A percentile compares a stretch with the other conserved stretches of the same genome.
Conservation (phyloP, 1,140 invertebrate genomes). For the Ostrea denselamellosa region DNA sequence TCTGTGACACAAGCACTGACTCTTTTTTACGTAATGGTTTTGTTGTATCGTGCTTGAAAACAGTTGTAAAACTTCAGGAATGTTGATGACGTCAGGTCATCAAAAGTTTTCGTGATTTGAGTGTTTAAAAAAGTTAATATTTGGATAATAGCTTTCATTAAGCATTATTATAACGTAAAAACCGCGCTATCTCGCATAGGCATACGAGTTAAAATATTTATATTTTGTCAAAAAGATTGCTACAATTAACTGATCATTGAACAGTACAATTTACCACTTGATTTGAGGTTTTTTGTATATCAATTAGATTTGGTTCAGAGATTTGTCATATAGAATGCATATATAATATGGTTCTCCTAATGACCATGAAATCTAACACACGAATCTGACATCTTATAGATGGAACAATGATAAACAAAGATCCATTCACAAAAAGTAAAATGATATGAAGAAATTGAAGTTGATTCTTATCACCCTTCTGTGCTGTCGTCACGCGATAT, state of each 20-base stretch:
- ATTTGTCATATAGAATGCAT: background rate
- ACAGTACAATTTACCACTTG: background rate
- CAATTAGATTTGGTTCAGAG: background rate
- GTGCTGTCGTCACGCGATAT: background rate
- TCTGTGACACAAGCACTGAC: background rate
- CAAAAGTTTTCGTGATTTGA: background rate
- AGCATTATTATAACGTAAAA: background rate
- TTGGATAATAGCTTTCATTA: background rate
- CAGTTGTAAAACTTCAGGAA: background rate
- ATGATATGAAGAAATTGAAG: background rate
- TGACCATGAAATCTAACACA: background rate
- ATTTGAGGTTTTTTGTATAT: background rate
- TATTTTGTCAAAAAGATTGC: background rate
- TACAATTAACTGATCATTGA: background rate
- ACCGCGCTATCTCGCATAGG: background rate
- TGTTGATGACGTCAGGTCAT: background rate
- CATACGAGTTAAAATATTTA: background rate
- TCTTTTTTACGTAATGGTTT: background rate
- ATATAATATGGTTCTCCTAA: background rate
- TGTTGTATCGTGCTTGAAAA: background rate
- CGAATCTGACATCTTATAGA: constrained; percentile 5
- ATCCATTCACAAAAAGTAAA: background rate
- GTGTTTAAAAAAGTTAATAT: background rate
- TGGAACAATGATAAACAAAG: background rate
- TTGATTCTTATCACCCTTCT: background rate